phyloP scores from a whole-genome alignment of 2,797 vertebrate genomes.

The Allobates femoralis region DNA sequence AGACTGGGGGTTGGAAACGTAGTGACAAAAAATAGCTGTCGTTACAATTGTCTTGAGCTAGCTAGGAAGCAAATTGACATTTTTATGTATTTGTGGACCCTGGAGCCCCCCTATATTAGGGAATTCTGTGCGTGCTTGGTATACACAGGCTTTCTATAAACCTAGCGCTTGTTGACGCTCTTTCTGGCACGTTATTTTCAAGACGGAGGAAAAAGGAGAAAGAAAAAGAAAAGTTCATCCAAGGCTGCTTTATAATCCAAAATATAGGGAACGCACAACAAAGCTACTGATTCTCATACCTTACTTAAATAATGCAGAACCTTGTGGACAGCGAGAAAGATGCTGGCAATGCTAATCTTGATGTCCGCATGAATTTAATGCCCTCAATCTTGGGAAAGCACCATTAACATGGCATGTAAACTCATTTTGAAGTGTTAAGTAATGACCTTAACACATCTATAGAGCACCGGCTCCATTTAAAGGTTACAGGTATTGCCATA shows the following conservation, averaged over 20 bases:
- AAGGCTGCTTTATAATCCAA: slow-evolving; percentile 2
- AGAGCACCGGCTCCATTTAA: not conserved
- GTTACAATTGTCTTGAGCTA: not conserved
- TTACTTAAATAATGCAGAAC: slow-evolving; percentile 6
- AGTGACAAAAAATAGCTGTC: not conserved
- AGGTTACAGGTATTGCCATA: not conserved
- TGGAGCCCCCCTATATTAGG: not conserved
- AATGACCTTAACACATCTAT: not conserved
- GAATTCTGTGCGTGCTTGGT: not conserved
- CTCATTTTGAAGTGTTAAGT: not conserved
- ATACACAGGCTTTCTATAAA: no score
- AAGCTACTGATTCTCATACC: not conserved
- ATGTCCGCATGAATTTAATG: not conserved
- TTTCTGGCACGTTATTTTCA: not conserved
- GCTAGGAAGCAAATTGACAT: not conserved
- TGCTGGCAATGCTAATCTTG: not conserved
- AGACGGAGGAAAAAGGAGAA: not conserved
- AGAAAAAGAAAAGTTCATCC: not conserved
- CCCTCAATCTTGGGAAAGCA: no score
- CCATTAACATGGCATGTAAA: not conserved
- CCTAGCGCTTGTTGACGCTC: not conserved
- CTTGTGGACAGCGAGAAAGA: not conserved
- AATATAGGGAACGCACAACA: not conserved
- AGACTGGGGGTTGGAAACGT: not conserved
- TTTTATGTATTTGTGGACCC: not conserved